Conservation (phyloP, 2,113 vertebrate species). For the Channa argus region DNA sequence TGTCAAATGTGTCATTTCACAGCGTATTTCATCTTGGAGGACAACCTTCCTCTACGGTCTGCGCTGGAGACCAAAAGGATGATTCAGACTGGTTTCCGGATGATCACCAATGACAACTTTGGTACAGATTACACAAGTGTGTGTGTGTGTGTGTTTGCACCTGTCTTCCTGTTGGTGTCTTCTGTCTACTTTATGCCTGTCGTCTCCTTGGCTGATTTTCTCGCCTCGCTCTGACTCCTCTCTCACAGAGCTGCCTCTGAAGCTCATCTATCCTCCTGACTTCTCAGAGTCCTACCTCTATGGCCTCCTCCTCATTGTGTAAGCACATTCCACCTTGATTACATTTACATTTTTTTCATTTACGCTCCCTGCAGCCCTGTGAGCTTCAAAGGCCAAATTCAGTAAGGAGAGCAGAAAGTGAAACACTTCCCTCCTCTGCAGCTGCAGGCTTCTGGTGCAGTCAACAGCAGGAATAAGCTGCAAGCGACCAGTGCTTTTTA, state of each 20-base stretch:
- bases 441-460: no score
- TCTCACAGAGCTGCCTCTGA: constrained; percentile 91
- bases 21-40: constrained; percentile 92
- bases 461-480: no score
- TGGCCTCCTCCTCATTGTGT: constrained; percentile 92
- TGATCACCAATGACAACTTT: constrained; percentile 87
- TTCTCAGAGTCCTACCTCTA: constrained; percentile 93
- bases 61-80: constrained; percentile 85
- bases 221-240: constrained; percentile 35
- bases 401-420: neutral
- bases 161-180: neutral
- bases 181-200: neutral
- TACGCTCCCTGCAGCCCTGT: neutral
- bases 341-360: constrained; percentile 37
- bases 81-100: constrained; percentile 84
- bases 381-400: constrained; percentile 24
- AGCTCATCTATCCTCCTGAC: constrained; percentile 90
- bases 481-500: no score
- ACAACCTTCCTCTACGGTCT: constrained; percentile 85
- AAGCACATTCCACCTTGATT: constrained; percentile 74
- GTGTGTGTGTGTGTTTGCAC: neutral
- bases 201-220: neutral
- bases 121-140: constrained; percentile 76
- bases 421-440: no score
- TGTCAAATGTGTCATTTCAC: constrained; percentile 2